These are phyloP conservation scores for Drosophila phalerata DNA, from an alignment of 2,888 invertebrate species.

Conservation along the genomic window DNA sequence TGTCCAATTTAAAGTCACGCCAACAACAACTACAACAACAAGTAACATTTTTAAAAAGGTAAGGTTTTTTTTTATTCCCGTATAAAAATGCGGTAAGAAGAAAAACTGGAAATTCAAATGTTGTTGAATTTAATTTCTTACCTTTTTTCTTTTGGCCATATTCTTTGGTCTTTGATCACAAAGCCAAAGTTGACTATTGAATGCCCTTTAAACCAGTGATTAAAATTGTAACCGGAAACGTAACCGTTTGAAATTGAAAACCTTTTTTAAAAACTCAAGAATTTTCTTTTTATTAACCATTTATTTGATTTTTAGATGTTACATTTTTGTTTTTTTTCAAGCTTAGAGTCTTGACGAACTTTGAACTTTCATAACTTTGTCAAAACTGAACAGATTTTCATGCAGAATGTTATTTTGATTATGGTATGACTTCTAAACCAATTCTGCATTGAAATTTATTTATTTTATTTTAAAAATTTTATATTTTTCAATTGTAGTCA, in stretches of 20 bases:
- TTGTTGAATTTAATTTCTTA: slow-evolving; percentile 40
- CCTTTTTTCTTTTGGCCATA: slow-evolving; percentile 4
- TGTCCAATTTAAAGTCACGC: slow-evolving; percentile 43
- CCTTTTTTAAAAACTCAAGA: too few relatives aligned
- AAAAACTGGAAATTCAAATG: slow-evolving; percentile 59
- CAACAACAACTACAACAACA: slow-evolving; percentile 23
- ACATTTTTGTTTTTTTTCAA: too few relatives aligned
- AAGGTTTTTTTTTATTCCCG: slow-evolving; percentile 38
- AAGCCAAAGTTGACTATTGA: slow-evolving; percentile 13
- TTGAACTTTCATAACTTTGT: too few relatives aligned
- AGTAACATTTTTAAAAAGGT: slow-evolving; percentile 55
- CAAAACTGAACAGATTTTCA: too few relatives aligned
- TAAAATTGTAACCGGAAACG: background rate
- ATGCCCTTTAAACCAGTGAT: slow-evolving; percentile 21
- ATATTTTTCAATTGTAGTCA: too few relatives aligned
- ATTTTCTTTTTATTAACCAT: too few relatives aligned
- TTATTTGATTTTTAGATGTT: too few relatives aligned
- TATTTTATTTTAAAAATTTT: too few relatives aligned
- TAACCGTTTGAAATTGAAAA: background rate
- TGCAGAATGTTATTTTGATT: too few relatives aligned
- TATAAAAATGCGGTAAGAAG: slow-evolving; percentile 40
- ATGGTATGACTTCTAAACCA: too few relatives aligned
- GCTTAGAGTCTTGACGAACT: too few relatives aligned
- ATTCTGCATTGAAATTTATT: too few relatives aligned
- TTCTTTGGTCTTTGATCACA: slow-evolving; percentile 1